phyloP scores from a whole-genome alignment of 2,888 invertebrate genomes.

The Anarsia innoxiella region DNA sequence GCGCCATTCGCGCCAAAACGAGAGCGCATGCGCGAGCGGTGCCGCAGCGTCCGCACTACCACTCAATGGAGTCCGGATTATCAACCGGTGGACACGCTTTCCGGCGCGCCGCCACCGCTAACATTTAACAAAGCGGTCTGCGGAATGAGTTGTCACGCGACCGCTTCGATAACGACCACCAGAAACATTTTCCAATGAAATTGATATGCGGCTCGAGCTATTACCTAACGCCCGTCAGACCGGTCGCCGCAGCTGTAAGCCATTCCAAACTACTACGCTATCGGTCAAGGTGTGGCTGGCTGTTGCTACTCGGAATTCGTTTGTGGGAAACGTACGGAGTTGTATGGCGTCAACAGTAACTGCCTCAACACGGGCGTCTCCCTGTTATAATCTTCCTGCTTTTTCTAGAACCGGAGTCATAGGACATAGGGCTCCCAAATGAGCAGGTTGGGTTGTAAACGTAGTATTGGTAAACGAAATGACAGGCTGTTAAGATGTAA shows the following conservation, averaged over 20 bases:
- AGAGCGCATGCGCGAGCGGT: constrained; percentile 67
- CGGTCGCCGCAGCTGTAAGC: constrained; percentile 20
- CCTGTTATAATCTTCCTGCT: constrained; percentile 63
- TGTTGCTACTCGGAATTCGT: constrained; percentile 16
- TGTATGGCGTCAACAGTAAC: constrained; percentile 66
- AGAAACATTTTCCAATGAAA: constrained; percentile 30
- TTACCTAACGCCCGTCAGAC: constrained; percentile 24
- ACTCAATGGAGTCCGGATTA: constrained; percentile 66
- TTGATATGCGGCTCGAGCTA: constrained; percentile 23
- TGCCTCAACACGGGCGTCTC: constrained; percentile 73
- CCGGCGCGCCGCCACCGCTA: constrained; percentile 43
- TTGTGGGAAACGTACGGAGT: constrained; percentile 74
- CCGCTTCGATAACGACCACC: constrained; percentile 38
- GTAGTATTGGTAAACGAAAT: too few species aligned
- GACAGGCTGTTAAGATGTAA: constrained; percentile 23
- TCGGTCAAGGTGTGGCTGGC: constrained; percentile 25
- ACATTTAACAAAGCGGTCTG: constrained; percentile 45
- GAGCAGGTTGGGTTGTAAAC: constrained; percentile 48
- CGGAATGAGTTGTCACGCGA: constrained; percentile 54
- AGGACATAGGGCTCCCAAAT: constrained; percentile 67
- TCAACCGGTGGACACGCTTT: constrained; percentile 62
- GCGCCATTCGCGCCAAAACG: constrained; percentile 74
- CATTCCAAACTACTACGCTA: constrained; percentile 19
- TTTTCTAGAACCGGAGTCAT: constrained; percentile 70
- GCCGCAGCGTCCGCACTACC: constrained; percentile 69